phyloP scores from a whole-genome alignment of 92 coral and sea anemone species.

The Phenganax stokvisi region DNA sequence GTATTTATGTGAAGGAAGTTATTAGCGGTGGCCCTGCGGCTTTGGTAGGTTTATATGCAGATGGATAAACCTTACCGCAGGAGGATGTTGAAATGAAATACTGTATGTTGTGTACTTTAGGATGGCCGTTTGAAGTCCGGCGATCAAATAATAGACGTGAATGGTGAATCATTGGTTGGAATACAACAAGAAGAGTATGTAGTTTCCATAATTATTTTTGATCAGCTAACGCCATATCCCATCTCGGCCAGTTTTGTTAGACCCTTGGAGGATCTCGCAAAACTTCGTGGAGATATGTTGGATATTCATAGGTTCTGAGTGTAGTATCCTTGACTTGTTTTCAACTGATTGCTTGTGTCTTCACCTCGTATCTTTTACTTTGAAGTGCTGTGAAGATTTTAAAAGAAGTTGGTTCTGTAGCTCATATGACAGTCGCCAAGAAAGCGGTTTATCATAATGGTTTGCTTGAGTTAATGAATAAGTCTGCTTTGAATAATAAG shows the following conservation, averaged over 20 bases:
- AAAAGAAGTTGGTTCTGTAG: conserved; percentile 73
- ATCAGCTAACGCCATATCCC: too few species aligned
- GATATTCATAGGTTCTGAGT: too few species aligned
- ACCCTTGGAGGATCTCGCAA: too few species aligned
- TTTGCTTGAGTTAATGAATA: conserved; percentile 71
- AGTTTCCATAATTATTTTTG: neutral
- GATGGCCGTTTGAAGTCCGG: conserved; percentile 95
- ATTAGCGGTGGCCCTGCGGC: conserved; percentile 95
- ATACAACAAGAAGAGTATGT: conserved; percentile 81
- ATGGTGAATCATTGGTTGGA: conserved; percentile 89
- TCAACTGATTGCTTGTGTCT: neutral
- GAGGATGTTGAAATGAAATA: neutral
- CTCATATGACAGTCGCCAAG: conserved; percentile 62
- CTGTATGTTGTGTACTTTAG: conserved; percentile 37
- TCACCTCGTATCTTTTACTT: neutral
- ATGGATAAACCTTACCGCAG: neutral
- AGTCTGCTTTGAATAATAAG: conserved; percentile 56
- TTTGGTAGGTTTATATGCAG: conserved; percentile 42
- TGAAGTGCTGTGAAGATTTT: conserved; percentile 85
- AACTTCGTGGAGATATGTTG: too few species aligned
- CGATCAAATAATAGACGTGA: conserved; percentile 80
- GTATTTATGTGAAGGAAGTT: conserved; percentile 92
- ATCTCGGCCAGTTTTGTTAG: too few species aligned
- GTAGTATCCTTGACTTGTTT: neutral
- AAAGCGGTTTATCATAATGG: conserved; percentile 89